A percentile compares a stretch with the other conserved stretches of the same genome.
Evolutionary conservation across 37 sponge, comb jelly and placozoan species (phyloP).

Genomic region (Beroe forskalii): DNA sequence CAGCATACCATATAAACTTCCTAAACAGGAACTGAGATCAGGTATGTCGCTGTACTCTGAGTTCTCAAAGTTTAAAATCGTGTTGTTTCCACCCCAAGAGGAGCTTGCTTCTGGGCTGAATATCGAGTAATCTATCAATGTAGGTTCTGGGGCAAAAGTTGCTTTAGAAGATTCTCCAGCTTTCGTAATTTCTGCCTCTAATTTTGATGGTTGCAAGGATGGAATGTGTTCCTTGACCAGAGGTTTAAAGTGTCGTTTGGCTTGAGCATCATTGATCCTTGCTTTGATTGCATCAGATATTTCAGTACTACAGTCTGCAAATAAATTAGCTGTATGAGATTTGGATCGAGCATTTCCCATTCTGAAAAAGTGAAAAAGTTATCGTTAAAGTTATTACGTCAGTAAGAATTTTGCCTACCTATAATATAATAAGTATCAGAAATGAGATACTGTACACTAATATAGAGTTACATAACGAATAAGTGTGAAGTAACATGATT

Average conservation of each 20-base stretch:
- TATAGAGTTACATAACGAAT: too few relatives aligned
- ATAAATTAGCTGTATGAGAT: not conserved
- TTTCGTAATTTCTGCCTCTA: not conserved
- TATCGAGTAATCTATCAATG: conserved; percentile 43
- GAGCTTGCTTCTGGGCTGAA: not conserved
- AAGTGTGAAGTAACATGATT: too few relatives aligned
- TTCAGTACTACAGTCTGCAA: not conserved
- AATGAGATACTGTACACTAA: too few relatives aligned
- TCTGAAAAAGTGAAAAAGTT: too few relatives aligned
- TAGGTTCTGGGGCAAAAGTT: conserved; percentile 45
- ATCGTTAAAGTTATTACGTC: too few relatives aligned
- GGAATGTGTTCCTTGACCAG: conserved; percentile 22
- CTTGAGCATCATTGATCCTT: not conserved
- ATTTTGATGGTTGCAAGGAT: not conserved
- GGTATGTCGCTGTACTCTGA: not conserved
- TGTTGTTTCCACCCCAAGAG: conserved; percentile 33
- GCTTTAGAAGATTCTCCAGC: conserved; percentile 19
- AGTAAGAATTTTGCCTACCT: too few relatives aligned
- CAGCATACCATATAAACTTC: conserved; percentile 24
- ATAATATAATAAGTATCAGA: too few relatives aligned
- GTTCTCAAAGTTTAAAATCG: not conserved
- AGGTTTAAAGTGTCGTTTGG: not conserved
- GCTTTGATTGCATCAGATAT: conserved; percentile 22
- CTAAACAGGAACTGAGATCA: not conserved
- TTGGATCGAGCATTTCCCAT: not conserved